Evolutionary conservation across 1,140 invertebrate species (phyloP), one percentile per base, ranked within the genome.

Genomic region (Aphis gossypii): DNA sequence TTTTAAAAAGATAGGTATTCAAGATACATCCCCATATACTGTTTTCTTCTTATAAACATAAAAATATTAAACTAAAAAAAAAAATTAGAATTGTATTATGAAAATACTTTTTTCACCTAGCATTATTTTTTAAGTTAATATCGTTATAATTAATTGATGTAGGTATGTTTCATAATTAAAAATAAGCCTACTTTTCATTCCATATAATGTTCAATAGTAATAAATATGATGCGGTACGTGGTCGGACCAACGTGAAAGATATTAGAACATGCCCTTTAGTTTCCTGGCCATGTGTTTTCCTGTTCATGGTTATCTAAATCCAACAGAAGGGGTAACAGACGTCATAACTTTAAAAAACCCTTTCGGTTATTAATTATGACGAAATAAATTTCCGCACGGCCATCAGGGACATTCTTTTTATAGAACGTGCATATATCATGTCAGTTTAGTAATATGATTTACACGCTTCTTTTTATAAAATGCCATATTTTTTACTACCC

Each of bases 221-320:
- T 92, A 92, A 92, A 82, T 92, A 83, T 46, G 38, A 68, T 68
- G 38, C 38, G 68, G 90, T 92, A 92, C 91, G 91, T 92, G 91
- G 91, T 92, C 91, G 91, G 46, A 92, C 91, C 91, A 92, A 92
- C 46, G 91, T 92, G 91, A 92, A 92, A 92, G 91, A 92, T 92
- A 92, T 92, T 92, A 92, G 91, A 84, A 92, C 90, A 91, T 46
- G 60, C 90, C 56, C 56, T 91, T 92, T 35, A 48, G 91, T 92
- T 92, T 92, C 91, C 91, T 92, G 91, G 91, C 91, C 91, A 92
- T 92, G 91, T 92, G 91, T 92, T 92, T 92, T 92, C 91, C 91
- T 92, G 91, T 92, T 92, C 91, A 92, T 76, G 91, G 91, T 92
- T 84, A 92, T 92, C 91, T 92, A 92, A 92, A 84, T 82, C 91